Evolutionary conservation across 2,113 vertebrate genomes (phyloP).

Genomic region (Orientallactaga bullata): DNA sequence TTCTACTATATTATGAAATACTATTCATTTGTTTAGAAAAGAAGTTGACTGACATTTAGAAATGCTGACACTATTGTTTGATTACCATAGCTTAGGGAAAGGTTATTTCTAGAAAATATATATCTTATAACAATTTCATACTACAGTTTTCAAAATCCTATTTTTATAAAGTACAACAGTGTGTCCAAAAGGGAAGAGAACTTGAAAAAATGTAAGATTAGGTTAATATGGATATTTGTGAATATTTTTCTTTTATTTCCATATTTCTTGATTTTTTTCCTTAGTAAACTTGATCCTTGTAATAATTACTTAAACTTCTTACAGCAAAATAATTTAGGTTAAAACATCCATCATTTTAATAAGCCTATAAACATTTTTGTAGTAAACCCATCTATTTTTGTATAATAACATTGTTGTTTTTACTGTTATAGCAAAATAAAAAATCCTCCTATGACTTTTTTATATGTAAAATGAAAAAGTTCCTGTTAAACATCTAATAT

Average conservation of each 20-base stretch:
- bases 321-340: constrained; percentile 42
- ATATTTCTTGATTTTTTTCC: constrained; percentile 15
- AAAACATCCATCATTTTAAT: constrained; percentile 50
- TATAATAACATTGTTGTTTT: constrained; percentile 17
- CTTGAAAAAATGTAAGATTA: not conserved
- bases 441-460: constrained; percentile 34
- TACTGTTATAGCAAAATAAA: constrained; percentile 4
- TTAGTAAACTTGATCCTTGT: constrained; percentile 10
- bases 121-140: not conserved
- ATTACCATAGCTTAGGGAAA: not conserved
- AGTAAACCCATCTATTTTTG: constrained; percentile 55
- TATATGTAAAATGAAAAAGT: constrained; percentile 1
- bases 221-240: not conserved
- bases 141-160: not conserved
- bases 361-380: constrained; percentile 41
- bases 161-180: not conserved
- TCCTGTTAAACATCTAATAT: constrained; percentile 47
- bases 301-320: constrained; percentile 32
- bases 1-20: not conserved
- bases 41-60: constrained; percentile 4
- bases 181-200: not conserved
- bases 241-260: constrained; percentile 51
- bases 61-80: not conserved
- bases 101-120: constrained; percentile 2
- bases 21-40: constrained; percentile 28